Base-by-base conservation (phyloP, 1,140 invertebrate species). In the Asbolus verrucosus region DNA sequence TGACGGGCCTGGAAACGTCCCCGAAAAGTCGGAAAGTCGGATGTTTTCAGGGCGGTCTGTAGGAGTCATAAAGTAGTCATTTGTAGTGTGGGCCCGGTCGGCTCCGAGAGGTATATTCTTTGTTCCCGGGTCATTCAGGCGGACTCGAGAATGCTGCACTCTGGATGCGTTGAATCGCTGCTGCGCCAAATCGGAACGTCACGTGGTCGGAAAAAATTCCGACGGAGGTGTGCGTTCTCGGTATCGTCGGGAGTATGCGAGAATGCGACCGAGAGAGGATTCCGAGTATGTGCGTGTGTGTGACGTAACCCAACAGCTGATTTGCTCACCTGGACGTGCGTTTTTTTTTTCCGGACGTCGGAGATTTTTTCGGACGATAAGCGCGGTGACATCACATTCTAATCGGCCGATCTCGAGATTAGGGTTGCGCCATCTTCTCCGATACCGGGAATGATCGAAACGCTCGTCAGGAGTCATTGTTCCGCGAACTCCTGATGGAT, bases 21-120 rank as follows among this genome's bases (percentile, higher is more conserved):
- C 19, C 21, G 13, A n/a, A 2, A 13, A 27, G 46, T 6, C 19
- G 21, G 9, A 9, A 11, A 54, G 16, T 9, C 46, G 15, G 39
- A 69, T 46, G 67, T 69, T 69, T 69, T 62, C 36, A 69, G 50
- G 54, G 67, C 36, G 67, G 67, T 46, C 54, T 62, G 54, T 69
- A 69, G 54, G 21, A 11, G 59, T 59, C 60, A 69, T 61, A 61
- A 62, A 61, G 59, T 69, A 62, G 54, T 62, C 67, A 69, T 69
- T 69, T 69, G 67, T 69, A 62, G 11, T 31, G 36, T 31, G 27
- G 66, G 67, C 67, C 50, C 59, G 36, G 67, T 62, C 27, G 50
- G 59, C 30, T 62, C 54, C 33, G 8, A 19, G 15, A 18, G 9
- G n/a, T 21, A 21, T 50, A 9, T 15, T 39, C 67, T 69, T 69